Evolutionary conservation across 2,888 invertebrate genomes (phyloP), one percentile per base, ranked within the genome.

Genomic region (Sesia apiformis): DNA sequence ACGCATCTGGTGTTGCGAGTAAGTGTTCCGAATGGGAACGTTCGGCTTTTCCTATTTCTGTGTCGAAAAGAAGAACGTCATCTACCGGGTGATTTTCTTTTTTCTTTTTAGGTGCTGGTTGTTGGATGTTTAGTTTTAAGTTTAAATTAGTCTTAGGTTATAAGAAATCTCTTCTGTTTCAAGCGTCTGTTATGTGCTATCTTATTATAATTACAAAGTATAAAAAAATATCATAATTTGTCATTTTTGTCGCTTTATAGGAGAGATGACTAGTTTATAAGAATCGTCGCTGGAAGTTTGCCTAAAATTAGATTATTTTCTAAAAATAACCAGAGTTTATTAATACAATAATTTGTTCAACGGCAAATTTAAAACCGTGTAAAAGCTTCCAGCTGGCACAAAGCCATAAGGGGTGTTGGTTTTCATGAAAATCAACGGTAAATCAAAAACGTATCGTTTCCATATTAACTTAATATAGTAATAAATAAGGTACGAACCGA

Each of bases 1-100:
- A 95, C 84, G 95, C 95, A 66, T 94, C 95, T 68, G 95, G 95
- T 78, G 95, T 95, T 89, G 95, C 95, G 91, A 95, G 96, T 96
- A 95, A 95, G 95, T 94, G 83, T 84, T 79, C 66, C 70, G 69
- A 72, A 61, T 58, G 66, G 62, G 64, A 63, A 57, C 56, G 64
- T 65, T 69, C 67, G 68, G 66, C 63, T 67, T 65, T 67, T 59
- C 56, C 58, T 39, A 52, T 51, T 8, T 46, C 4, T 8, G 5
- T 49, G 39, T 53, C 51, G 40, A 7, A 52, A 52, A 52, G 39
- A 52, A 39, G 52, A 42, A 41, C n/a, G 42, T 42, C 52, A 38
- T 49, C 46, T 55, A 43, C 38, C 6, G 49, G 49, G 7, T 42
- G 52, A 51, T 53, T 50, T 69, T 68, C 68, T 68, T 66, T 63